These are phyloP conservation scores for Catalaphyllia jardinei DNA, from an alignment of 64 coral and sea anemone species.

Conservation along the genomic window DNA sequence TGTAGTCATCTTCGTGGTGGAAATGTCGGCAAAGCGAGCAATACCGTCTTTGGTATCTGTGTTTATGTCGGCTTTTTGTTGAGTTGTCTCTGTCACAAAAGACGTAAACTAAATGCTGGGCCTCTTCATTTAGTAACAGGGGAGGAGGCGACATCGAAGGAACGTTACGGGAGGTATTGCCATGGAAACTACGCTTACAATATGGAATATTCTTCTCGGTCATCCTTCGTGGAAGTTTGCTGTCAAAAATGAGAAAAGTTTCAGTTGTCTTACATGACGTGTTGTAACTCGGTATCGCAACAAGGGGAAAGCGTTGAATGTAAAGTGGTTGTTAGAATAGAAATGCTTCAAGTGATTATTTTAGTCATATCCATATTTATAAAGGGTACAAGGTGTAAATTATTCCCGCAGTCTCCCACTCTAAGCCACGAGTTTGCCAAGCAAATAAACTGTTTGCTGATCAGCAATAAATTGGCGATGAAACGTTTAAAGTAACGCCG, in stretches of 20 bases:
- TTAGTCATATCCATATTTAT: too few relatives aligned
- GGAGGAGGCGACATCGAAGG: background rate
- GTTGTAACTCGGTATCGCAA: background rate
- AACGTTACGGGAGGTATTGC: background rate
- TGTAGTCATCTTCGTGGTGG: background rate
- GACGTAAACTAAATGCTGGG: conserved; percentile 18
- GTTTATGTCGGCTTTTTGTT: background rate
- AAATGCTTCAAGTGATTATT: too few relatives aligned
- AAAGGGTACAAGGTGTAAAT: background rate
- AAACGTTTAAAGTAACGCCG: background rate
- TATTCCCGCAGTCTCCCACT: background rate
- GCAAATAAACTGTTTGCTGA: background rate
- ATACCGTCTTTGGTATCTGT: background rate
- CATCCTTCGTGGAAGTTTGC: background rate
- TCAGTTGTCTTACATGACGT: background rate
- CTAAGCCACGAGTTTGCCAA: background rate
- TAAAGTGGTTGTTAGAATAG: too few relatives aligned
- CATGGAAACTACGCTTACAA: conserved; percentile 8
- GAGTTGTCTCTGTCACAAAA: background rate
- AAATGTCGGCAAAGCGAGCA: conserved; percentile 22
- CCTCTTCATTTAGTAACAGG: background rate
- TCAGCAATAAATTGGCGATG: background rate
- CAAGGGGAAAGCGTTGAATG: background rate
- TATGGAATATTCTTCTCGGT: background rate
- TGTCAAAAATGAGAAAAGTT: background rate